phyloP scores from a whole-genome alignment of 2,113 vertebrate genomes.

The Phaetusa simplex region DNA sequence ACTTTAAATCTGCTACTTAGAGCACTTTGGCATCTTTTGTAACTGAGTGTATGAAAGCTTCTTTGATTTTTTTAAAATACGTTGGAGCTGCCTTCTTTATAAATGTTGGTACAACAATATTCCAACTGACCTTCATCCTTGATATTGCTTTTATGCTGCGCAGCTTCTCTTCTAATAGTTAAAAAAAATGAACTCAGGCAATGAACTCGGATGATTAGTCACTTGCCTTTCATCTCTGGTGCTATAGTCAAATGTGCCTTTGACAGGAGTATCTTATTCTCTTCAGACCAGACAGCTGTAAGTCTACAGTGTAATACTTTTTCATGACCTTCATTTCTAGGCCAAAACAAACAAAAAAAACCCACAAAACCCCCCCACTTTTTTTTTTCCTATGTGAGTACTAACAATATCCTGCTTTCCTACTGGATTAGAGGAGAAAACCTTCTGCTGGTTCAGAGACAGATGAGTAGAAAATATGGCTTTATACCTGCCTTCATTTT shows the following conservation, averaged over 20 bases:
- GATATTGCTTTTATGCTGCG: slow-evolving; percentile 28
- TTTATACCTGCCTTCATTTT: not conserved
- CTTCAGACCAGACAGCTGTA: not conserved
- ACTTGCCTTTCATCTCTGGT: slow-evolving; percentile 29
- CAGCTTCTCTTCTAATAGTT: not conserved
- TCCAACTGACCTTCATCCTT: slow-evolving; percentile 49
- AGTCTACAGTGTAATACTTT: not conserved
- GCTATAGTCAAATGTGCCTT: not conserved
- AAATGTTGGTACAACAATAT: slow-evolving; percentile 54
- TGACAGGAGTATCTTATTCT: not conserved
- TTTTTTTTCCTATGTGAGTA: not conserved
- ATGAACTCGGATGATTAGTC: slow-evolving; percentile 14
- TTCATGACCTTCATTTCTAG: not conserved
- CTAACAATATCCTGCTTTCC: not conserved
- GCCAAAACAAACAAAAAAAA: not conserved
- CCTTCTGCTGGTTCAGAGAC: not conserved
- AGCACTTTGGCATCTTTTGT: slow-evolving; percentile 55
- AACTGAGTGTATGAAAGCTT: slow-evolving; percentile 37
- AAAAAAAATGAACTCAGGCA: not conserved
- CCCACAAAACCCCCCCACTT: too few relatives aligned
- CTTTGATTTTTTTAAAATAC: slow-evolving; percentile 66
- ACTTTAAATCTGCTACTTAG: slow-evolving; percentile 45
- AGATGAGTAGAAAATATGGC: not conserved
- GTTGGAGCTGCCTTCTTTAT: slow-evolving; percentile 4
- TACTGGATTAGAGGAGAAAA: not conserved